Percentiles rank a stretch among this genome's conserved stretches.
These are phyloP conservation scores for Dreissena polymorpha DNA, from an alignment of 1,140 invertebrate genomes.

Conservation along the genomic window DNA sequence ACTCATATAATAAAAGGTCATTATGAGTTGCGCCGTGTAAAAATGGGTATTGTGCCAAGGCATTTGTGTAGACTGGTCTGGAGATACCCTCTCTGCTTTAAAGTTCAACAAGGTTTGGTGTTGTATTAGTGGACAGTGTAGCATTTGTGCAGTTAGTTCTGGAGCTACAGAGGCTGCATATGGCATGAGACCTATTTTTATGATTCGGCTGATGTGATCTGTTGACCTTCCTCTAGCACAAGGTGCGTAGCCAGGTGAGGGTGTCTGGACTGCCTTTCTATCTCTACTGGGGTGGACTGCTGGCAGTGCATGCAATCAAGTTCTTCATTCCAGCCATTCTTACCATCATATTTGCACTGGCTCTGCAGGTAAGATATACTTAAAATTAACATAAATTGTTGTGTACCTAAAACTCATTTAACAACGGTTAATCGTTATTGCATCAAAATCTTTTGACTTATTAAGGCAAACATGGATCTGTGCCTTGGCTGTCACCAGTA, in stretches of 20 bases:
- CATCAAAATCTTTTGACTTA: no score
- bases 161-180: neutral
- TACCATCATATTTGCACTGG: slow-evolving; percentile 83
- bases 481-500: no score
- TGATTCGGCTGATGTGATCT: slow-evolving; percentile 78
- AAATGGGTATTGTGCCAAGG: no score
- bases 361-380: slow-evolving; percentile 63
- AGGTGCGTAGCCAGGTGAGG: slow-evolving; percentile 90
- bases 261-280: slow-evolving; percentile 89
- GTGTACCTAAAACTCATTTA: neutral
- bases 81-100: no score
- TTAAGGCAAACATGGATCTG: no score
- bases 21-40: no score
- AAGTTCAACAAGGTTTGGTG: no score
- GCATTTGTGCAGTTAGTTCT: neutral
- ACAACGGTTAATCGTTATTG: neutral
- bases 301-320: slow-evolving; percentile 83
- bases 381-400: neutral
- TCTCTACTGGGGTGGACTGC: slow-evolving; percentile 90
- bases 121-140: no score
- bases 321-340: slow-evolving; percentile 85
- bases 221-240: slow-evolving; percentile 82
- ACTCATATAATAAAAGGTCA: no score
- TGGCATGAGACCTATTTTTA: neutral
- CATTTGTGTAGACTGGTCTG: no score